Evolutionary conservation across 2,113 vertebrate species (phyloP), one percentile per base, ranked within the genome.

Genomic region (Anas platyrhynchos): DNA sequence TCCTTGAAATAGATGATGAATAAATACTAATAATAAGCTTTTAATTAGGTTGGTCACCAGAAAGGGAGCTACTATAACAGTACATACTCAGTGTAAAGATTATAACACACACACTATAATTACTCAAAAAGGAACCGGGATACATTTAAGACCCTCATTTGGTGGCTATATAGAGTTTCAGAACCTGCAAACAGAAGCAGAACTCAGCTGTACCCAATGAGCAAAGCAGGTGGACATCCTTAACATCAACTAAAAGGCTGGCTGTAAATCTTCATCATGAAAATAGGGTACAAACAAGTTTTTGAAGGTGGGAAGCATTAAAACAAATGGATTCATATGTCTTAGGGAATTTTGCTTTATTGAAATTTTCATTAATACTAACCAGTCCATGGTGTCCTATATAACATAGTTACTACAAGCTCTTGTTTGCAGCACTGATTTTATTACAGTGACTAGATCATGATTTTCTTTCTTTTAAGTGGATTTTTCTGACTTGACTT

Each of bases 121-220:
- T 31, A 25, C 16, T 38, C 32, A 18, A 50, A 13, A 13, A 62
- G 25, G 46, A 92, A 50, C 1, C 9, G 41, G 6, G 5, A 52
- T 6, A 41, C 11, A 59, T 17, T 21, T 7, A 1, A 20, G 3
- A 34, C 9, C 56, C 50, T 77, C 2, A 0, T 52, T 56, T n/a
- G 26, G 14, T 54, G 36, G 32, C 6, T 29, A 46, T 66, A 65
- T 26, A 72, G 13, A 31, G 7, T 26, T 46, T 36, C 36, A 27
- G 16, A 65, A 27, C 23, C 27, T 52, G 50, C 17, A 10, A 7
- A 36, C 22, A 16, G 3, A 29, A 58, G 21, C 50, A 71, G 56
- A 78, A 26, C 32, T 46, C 65, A 72, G 13, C 23, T 66, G 36
- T 69, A 36, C 36, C 34, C 26, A 15, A 58, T 36, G 21, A 84